Conservation (phyloP, 2,113 vertebrate genomes). For the Tachycineta bicolor region DNA sequence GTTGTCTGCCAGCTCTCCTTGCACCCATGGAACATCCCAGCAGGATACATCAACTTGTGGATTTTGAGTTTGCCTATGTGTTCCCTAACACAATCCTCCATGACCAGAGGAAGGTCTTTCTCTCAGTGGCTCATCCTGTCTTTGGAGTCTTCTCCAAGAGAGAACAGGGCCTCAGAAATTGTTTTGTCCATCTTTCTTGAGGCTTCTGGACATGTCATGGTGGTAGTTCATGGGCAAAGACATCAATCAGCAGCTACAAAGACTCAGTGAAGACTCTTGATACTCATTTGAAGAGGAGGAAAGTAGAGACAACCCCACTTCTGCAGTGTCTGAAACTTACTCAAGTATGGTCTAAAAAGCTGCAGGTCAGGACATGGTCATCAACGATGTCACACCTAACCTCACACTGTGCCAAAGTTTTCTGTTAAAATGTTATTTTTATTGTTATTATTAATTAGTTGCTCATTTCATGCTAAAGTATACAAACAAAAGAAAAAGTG, state of each 20-base stretch:
- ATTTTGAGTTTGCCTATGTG: background rate
- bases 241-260: background rate
- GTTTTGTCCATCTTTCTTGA: background rate
- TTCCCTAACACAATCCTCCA: background rate
- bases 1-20: background rate
- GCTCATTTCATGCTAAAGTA: background rate
- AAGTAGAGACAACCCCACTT: background rate
- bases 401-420: background rate
- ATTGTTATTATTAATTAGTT: background rate
- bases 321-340: background rate
- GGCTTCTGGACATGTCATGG: background rate
- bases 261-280: background rate
- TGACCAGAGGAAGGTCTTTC: background rate
- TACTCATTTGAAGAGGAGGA: background rate
- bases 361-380: background rate
- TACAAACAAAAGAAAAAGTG: background rate
- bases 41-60: no score
- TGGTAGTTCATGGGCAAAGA: background rate
- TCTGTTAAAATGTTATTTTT: background rate
- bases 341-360: background rate
- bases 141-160: background rate
- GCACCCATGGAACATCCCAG: background rate
- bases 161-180: background rate
- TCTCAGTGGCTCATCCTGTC: background rate
- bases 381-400: background rate